A percentile compares a stretch with the other conserved stretches of the same genome.
These are phyloP conservation scores for Agelaius phoeniceus DNA, from an alignment of 2,113 vertebrate species.

Conservation along the genomic window DNA sequence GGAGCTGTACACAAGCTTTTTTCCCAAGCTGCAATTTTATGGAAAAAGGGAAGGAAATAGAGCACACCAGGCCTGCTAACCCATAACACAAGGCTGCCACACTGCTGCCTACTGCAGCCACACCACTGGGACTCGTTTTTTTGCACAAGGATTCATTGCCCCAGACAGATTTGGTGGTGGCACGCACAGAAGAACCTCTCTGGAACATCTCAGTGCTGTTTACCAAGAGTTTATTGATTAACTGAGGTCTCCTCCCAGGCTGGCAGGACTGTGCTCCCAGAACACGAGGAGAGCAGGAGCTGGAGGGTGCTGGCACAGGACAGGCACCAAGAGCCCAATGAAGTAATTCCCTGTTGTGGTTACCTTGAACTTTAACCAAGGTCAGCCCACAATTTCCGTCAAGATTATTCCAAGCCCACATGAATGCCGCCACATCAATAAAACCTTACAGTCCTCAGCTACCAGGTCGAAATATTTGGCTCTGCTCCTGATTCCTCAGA, in stretches of 20 bases:
- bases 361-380: slow-evolving; percentile 6
- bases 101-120: neutral
- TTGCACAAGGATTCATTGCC: neutral
- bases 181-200: fast-evolving
- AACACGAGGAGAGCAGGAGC: fast-evolving
- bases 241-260: neutral
- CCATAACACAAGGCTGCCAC: neutral
- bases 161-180: too few relatives aligned
- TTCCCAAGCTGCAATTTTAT: neutral
- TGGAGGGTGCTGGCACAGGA: neutral
- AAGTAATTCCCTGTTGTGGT: slow-evolving; percentile 3
- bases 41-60: neutral
- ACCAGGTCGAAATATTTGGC: neutral
- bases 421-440: slow-evolving; percentile 10
- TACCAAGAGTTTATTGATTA: neutral
- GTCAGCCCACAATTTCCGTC: neutral
- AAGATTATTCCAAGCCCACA: slow-evolving; percentile 4
- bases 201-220: neutral
- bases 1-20: neutral
- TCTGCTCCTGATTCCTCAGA: neutral
- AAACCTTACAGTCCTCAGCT: neutral
- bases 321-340: neutral
- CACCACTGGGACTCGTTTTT: fast-evolving
- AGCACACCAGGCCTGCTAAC: neutral
- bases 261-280: neutral